phyloP scores from a whole-genome alignment of 1,140 invertebrate species.

The Apolygus lucorum region DNA sequence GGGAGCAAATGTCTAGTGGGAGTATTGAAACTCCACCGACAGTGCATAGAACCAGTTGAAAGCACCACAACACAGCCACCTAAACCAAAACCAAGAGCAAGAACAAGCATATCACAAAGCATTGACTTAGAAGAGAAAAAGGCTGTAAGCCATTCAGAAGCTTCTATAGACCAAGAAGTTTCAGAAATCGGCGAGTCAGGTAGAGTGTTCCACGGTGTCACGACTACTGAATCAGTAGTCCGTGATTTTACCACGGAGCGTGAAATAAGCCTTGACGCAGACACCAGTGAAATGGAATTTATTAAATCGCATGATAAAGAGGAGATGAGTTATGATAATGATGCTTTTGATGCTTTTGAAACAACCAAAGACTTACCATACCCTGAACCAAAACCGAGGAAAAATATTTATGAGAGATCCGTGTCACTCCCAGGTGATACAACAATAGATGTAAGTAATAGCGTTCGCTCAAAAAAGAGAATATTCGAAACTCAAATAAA shows the following conservation, averaged over 20 bases:
- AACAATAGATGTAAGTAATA: conserved; percentile 38
- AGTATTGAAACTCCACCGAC: conserved; percentile 26
- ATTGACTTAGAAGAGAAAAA: conserved; percentile 20
- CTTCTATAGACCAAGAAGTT: conserved; percentile 32
- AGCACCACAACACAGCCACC: conserved; percentile 31
- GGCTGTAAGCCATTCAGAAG: conserved; percentile 30
- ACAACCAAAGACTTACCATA: neutral
- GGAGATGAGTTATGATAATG: conserved; percentile 43
- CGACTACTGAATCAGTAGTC: conserved; percentile 25
- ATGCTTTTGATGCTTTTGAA: conserved; percentile 44
- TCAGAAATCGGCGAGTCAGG: conserved; percentile 32
- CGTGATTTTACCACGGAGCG: conserved; percentile 17
- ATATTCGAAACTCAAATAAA: conserved; percentile 44
- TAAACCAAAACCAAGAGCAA: conserved; percentile 40
- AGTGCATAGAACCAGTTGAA: conserved; percentile 1
- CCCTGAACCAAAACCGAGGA: conserved; percentile 30
- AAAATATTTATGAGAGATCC: conserved; percentile 42
- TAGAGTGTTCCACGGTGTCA: conserved; percentile 25
- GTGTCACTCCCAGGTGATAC: conserved; percentile 42
- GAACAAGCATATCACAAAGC: conserved; percentile 30
- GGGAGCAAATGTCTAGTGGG: conserved; percentile 40
- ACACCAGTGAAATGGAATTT: conserved; percentile 37
- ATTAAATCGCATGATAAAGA: conserved; percentile 33
- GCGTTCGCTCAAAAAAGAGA: conserved; percentile 39
- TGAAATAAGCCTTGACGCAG: conserved; percentile 10